Evolutionary conservation across 2,113 vertebrate species (phyloP).

Genomic region (Crotophaga sulcirostris): DNA sequence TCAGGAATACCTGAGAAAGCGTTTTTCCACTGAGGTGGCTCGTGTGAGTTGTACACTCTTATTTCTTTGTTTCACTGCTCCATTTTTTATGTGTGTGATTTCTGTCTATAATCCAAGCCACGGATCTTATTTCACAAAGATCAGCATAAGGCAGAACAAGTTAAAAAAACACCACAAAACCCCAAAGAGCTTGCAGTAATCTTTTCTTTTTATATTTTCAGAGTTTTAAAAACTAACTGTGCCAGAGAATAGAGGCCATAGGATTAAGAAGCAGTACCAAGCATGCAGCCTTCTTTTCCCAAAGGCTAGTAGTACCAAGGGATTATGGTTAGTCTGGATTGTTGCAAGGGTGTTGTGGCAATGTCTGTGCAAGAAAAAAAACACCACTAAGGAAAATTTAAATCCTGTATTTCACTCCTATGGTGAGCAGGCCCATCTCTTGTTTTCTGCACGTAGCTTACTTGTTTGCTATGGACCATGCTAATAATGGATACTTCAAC

Average conservation of each 20-base stretch:
- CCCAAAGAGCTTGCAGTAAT: neutral
- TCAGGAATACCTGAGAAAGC: neutral
- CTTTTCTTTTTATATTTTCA: neutral
- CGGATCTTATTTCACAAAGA: neutral
- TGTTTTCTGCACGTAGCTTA: neutral
- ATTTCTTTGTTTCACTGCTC: neutral
- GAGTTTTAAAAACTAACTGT: neutral
- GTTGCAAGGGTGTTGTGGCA: neutral
- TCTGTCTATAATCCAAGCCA: neutral
- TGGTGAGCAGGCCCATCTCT: neutral
- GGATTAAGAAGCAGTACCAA: neutral
- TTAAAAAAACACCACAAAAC: neutral
- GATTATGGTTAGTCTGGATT: neutral
- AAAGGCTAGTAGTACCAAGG: neutral
- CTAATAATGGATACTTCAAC: neutral
- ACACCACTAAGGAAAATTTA: neutral
- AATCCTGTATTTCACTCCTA: neutral
- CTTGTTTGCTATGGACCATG: neutral
- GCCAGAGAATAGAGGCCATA: neutral
- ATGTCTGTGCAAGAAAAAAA: neutral
- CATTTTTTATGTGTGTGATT: neutral
- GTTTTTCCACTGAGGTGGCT: neutral
- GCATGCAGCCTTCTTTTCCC: neutral
- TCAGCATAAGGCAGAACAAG: neutral
- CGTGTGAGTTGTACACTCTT: neutral